Base-by-base conservation (phyloP, 2,797 vertebrate species). In the Microctenopoma steveboyesi region DNA sequence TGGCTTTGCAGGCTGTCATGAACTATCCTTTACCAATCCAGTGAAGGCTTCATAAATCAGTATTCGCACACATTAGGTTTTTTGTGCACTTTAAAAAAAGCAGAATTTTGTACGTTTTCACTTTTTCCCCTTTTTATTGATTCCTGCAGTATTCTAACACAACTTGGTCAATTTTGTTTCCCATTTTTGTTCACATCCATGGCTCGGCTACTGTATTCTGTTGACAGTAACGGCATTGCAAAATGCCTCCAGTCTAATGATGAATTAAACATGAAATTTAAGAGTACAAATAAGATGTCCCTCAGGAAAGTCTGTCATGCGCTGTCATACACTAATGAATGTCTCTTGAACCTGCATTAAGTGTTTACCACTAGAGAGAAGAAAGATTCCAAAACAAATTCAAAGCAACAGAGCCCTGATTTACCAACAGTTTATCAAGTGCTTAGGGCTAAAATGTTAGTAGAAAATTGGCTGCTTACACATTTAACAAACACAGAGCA, bases 1-100 rank as follows among this genome's bases (percentile, higher is more conserved):
- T 92, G 85, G 81, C 84, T 90, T 87, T 81, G 84, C 87, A 78
- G 84, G 86, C 85, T 92, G 90, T 91, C 90, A 90, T 84, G 85
- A 91, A 86, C 85, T 89, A 91, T 81, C 85, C 81, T 72, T 86
- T 90, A 91, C 90, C 86, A 86, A 88, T 76, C 69, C 71, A 64
- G 64, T 79, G 90, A 92, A 81, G 88, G 84, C 90, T 91, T 91
- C 91, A 92, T 93, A 88, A 92, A 91, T 93, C 91, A 88, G 81
- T 64, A 50, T 78, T 83, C 82, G 79, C 86, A 91, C 87, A 88
- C 73, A 7, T 88, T 72, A 88, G 79, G 79, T 88, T 91, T 22
- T 81, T 74, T 69, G 68, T 72, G 66, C 78, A 77, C 74, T 81
- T 86, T 79, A 57, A 78, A 85, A 90, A 83, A 72, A 22, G 14